phyloP scores from a whole-genome alignment of 1,140 invertebrate species.

The Drosophila baimaii region DNA sequence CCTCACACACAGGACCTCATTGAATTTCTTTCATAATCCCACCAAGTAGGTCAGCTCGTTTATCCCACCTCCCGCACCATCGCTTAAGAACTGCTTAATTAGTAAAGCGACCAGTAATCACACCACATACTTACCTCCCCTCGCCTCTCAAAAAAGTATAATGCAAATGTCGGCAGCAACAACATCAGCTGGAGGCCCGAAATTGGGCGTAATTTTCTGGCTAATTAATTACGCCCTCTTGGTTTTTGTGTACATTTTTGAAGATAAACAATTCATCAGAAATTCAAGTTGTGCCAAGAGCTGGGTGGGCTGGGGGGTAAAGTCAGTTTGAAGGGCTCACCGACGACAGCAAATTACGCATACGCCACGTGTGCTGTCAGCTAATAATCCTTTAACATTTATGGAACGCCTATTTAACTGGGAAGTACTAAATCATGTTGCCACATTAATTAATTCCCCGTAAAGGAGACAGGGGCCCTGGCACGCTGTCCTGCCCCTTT shows the following conservation, averaged over 20 bases:
- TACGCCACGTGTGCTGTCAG: conserved; percentile 79
- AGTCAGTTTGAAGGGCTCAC: conserved; percentile 20
- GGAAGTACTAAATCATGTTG: conserved; percentile 83
- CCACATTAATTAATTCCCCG: conserved; percentile 81
- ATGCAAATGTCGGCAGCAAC: conserved; percentile 46
- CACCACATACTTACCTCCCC: conserved; percentile 37
- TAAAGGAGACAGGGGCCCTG: conserved; percentile 61
- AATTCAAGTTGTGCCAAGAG: conserved; percentile 52
- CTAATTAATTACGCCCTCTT: conserved; percentile 77
- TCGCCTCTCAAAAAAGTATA: conserved; percentile 42
- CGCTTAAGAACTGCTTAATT: conserved; percentile 67
- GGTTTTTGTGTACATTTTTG: conserved; percentile 68
- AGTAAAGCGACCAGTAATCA: conserved; percentile 70
- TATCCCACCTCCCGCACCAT: background rate
- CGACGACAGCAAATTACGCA: conserved; percentile 71
- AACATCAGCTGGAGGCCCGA: conserved; percentile 18
- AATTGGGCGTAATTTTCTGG: conserved; percentile 50
- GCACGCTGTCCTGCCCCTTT: conserved; percentile 20
- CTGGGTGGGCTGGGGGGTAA: background rate
- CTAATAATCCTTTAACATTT: conserved; percentile 83
- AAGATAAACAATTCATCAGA: conserved; percentile 82
- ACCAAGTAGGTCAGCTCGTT: conserved; percentile 35
- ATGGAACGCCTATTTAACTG: conserved; percentile 81
- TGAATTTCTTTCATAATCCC: conserved; percentile 35
- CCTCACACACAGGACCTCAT: conserved; percentile 25